These are phyloP conservation scores for Pandemis corylana DNA, from an alignment of 2,888 invertebrate species.

Conservation along the genomic window DNA sequence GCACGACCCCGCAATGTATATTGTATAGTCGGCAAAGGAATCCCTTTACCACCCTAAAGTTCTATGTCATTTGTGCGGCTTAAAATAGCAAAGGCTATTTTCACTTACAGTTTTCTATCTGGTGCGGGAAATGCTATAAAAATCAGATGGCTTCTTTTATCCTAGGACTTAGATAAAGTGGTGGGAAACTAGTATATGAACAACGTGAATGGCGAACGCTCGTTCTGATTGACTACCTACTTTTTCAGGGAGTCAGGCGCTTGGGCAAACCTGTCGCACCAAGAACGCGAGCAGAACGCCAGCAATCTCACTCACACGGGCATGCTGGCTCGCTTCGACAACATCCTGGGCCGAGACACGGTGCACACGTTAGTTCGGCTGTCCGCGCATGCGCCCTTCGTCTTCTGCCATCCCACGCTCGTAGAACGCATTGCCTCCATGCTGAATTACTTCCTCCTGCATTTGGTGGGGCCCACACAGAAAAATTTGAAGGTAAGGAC, in stretches of 20 bases:
- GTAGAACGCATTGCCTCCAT: slow-evolving; percentile 97
- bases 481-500: slow-evolving; percentile 92
- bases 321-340: slow-evolving; percentile 95
- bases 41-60: too few relatives aligned
- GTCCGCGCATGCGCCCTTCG: slow-evolving; percentile 89
- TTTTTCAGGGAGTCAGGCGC: slow-evolving; percentile 87
- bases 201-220: too few relatives aligned
- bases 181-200: too few relatives aligned
- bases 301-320: slow-evolving; percentile 90
- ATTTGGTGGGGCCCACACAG: slow-evolving; percentile 96
- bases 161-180: too few relatives aligned
- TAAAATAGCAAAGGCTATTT: too few relatives aligned
- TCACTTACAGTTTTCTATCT: too few relatives aligned
- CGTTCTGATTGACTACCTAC: not conserved
- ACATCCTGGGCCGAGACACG: slow-evolving; percentile 95
- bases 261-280: slow-evolving; percentile 88
- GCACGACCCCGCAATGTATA: too few relatives aligned
- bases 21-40: too few relatives aligned
- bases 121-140: too few relatives aligned
- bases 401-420: slow-evolving; percentile 96
- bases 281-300: slow-evolving; percentile 91
- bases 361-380: slow-evolving; percentile 92
- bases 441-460: slow-evolving; percentile 96
- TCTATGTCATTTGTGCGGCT: too few relatives aligned
- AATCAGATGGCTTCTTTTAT: too few relatives aligned